These are phyloP conservation scores for Melieria crassipennis DNA, from an alignment of 2,888 invertebrate species.

Conservation along the genomic window DNA sequence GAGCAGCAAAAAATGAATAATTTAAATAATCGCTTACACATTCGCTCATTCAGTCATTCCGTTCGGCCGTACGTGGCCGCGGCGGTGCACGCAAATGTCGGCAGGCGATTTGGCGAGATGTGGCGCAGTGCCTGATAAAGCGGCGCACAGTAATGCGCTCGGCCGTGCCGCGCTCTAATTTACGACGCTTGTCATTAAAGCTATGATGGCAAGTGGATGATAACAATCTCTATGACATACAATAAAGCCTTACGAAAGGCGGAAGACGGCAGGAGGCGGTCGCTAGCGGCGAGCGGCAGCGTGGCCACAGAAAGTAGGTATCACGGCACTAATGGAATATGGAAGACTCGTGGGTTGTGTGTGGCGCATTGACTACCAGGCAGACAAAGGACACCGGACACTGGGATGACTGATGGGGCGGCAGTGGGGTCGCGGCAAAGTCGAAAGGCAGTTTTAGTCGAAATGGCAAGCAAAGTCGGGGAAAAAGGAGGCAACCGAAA, in stretches of 20 bases:
- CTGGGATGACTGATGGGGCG: no score
- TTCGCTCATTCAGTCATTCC: constrained; percentile 18
- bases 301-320: neutral
- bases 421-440: no score
- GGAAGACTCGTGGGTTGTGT: no score
- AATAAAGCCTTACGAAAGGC: constrained; percentile 13
- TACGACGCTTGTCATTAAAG: constrained; percentile 47
- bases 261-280: constrained; percentile 13
- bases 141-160: neutral
- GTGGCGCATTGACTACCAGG: no score
- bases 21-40: constrained; percentile 36
- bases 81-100: constrained; percentile 21
- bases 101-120: neutral
- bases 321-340: no score
- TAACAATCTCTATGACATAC: constrained; percentile 43
- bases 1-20: constrained; percentile 33
- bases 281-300: neutral
- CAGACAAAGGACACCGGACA: no score
- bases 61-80: neutral
- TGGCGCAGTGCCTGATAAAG: neutral
- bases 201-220: constrained; percentile 46
- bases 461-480: no score
- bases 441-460: no score
- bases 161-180: constrained; percentile 41
- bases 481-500: no score